A percentile compares a stretch with the other conserved stretches of the same genome.
Conservation (phyloP, 2,888 invertebrate species). For the Pristionchus mayeri region DNA sequence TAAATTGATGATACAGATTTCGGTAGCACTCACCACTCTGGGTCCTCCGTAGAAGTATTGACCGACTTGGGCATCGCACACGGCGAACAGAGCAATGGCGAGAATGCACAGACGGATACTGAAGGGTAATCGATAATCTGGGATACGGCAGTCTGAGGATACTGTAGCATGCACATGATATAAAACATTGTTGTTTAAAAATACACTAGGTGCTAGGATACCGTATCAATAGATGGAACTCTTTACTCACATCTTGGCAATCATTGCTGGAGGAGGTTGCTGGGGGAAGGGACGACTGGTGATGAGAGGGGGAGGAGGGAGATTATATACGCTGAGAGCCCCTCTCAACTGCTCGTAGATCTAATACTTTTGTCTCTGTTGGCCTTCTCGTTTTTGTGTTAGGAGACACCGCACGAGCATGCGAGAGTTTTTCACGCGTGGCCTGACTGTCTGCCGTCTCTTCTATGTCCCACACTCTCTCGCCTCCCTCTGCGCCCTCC, state of each 20-base stretch:
- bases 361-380: slow-evolving; percentile 17
- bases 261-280: slow-evolving; percentile 31
- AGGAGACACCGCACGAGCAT: neutral
- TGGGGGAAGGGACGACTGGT: neutral
- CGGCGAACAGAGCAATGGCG: slow-evolving; percentile 34
- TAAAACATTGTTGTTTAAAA: neutral
- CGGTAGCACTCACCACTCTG: slow-evolving; percentile 46
- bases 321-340: neutral
- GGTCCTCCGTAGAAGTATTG: slow-evolving; percentile 49
- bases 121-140: neutral
- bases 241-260: slow-evolving; percentile 37
- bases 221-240: neutral
- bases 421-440: neutral
- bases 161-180: neutral
- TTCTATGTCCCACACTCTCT: neutral
- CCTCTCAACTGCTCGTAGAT: neutral
- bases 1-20: neutral
- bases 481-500: neutral
- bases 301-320: neutral
- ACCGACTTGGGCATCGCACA: slow-evolving; percentile 43
- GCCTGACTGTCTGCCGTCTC: neutral
- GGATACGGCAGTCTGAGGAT: neutral
- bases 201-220: neutral
- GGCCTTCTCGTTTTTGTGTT: slow-evolving; percentile 1
- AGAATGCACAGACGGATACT: slow-evolving; percentile 45